Evolutionary conservation across 2,113 vertebrate species (phyloP).

Genomic region (Gymnobelideus leadbeateri): DNA sequence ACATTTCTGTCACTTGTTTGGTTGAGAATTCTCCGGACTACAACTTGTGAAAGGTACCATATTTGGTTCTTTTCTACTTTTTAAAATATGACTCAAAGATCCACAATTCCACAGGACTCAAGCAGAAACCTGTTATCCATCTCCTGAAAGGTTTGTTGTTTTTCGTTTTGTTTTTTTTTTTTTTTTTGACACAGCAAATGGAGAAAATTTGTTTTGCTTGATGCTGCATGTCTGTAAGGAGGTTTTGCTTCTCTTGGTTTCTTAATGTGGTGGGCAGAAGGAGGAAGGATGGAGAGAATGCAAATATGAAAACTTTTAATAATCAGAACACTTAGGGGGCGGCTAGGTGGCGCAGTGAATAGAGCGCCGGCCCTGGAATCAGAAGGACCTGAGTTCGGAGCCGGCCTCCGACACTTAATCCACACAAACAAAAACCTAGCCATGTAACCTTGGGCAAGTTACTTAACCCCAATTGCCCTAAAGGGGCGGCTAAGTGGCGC

Average conservation of each 20-base stretch:
- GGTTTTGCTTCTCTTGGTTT: background rate
- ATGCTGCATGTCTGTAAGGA: background rate
- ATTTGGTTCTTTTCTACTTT: background rate
- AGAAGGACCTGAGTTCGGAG: too few species aligned
- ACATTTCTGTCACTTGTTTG: background rate
- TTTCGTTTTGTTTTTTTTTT: too few species aligned
- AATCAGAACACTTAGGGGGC: background rate
- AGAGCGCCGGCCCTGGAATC: too few species aligned
- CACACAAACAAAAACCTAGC: too few species aligned
- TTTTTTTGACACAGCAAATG: background rate
- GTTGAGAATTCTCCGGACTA: background rate
- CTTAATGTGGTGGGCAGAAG: background rate
- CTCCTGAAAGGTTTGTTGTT: too few species aligned
- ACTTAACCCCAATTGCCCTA: too few species aligned
- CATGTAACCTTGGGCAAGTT: too few species aligned
- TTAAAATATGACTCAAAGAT: background rate
- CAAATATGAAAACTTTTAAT: background rate
- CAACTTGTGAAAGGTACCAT: background rate
- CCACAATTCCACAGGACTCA: background rate
- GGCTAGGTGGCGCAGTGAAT: too few species aligned
- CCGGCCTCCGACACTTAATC: too few species aligned
- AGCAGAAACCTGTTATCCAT: too few species aligned
- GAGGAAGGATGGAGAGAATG: background rate
- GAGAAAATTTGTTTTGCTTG: background rate
- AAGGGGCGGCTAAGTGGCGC: too few species aligned